phyloP scores from a whole-genome alignment of 2,797 vertebrate species.

The Lagocephalus sceleratus region DNA sequence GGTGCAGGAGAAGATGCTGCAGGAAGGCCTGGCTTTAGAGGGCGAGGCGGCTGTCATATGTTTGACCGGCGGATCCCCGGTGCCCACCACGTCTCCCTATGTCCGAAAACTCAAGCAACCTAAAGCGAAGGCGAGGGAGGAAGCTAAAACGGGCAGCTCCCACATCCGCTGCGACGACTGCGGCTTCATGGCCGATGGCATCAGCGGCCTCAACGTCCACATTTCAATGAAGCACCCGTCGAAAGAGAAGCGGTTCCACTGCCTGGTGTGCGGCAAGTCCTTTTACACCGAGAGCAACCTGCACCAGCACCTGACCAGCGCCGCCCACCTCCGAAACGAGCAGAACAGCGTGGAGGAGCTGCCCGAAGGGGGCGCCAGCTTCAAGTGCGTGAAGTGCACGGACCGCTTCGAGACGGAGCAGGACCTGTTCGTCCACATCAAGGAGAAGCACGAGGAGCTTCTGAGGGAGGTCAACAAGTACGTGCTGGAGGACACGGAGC shows the following conservation, averaged over 20 bases:
- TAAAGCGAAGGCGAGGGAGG: conserved; percentile 30
- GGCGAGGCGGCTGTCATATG: conserved; percentile 53
- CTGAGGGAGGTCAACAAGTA: conserved; percentile 97
- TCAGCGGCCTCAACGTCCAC: conserved; percentile 95
- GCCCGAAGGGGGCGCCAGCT: conserved; percentile 90
- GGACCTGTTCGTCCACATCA: conserved; percentile 94
- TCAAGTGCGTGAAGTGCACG: conserved; percentile 95
- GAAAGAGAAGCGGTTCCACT: conserved; percentile 97
- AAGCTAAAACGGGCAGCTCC: conserved; percentile 53
- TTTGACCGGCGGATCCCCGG: conserved; percentile 41
- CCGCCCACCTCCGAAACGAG: conserved; percentile 90
- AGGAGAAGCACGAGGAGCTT: conserved; percentile 96
- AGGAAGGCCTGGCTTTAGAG: conserved; percentile 54
- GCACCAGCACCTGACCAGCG: conserved; percentile 94
- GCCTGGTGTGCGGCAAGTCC: conserved; percentile 94
- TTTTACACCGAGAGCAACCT: conserved; percentile 97
- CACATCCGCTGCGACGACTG: conserved; percentile 94
- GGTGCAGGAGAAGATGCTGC: conserved; percentile 68
- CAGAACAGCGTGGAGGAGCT: conserved; percentile 93
- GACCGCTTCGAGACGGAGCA: conserved; percentile 93
- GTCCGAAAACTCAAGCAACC: conserved; percentile 57
- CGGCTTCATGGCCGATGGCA: conserved; percentile 93
- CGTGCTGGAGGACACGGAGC: conserved; percentile 95
- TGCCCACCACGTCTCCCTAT: conserved; percentile 18
- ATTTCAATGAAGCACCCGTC: conserved; percentile 98